Evolutionary conservation across 2,113 vertebrate species (phyloP).

Genomic region (Pungitius pungitius): DNA sequence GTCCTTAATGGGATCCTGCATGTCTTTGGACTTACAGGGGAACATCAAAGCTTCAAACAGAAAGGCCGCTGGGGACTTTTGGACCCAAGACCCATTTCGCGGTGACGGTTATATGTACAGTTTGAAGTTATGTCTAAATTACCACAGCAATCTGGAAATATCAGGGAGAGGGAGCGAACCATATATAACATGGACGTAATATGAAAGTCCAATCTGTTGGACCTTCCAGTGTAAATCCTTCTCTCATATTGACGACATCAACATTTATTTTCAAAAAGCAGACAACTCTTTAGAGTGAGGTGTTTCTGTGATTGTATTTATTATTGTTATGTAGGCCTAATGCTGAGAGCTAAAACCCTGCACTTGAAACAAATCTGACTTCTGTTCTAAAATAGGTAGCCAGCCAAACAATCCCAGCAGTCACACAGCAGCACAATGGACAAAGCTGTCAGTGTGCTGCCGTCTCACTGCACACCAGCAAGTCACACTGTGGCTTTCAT

Average conservation of each 20-base stretch:
- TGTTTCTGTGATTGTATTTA: conserved; percentile 5
- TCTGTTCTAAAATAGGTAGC: conserved; percentile 61
- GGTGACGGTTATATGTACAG: too few species aligned
- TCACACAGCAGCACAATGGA: conserved; percentile 71
- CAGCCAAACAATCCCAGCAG: conserved; percentile 62
- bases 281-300: background rate
- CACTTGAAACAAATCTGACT: conserved; percentile 29
- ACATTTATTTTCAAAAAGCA: too few species aligned
- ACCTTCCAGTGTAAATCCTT: background rate
- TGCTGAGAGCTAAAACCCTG: background rate
- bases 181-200: too few species aligned
- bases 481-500: background rate
- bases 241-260: background rate
- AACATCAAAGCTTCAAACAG: too few species aligned
- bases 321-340: background rate
- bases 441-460: conserved; percentile 74
- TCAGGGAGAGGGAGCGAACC: too few species aligned
- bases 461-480: conserved; percentile 17
- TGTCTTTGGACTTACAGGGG: too few species aligned
- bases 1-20: too few species aligned
- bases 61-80: too few species aligned
- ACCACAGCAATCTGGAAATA: too few species aligned
- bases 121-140: too few species aligned
- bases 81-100: too few species aligned
- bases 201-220: too few species aligned